These are phyloP conservation scores for Siderastrea siderea DNA, from an alignment of 92 coral and sea anemone genomes.

Conservation along the genomic window DNA sequence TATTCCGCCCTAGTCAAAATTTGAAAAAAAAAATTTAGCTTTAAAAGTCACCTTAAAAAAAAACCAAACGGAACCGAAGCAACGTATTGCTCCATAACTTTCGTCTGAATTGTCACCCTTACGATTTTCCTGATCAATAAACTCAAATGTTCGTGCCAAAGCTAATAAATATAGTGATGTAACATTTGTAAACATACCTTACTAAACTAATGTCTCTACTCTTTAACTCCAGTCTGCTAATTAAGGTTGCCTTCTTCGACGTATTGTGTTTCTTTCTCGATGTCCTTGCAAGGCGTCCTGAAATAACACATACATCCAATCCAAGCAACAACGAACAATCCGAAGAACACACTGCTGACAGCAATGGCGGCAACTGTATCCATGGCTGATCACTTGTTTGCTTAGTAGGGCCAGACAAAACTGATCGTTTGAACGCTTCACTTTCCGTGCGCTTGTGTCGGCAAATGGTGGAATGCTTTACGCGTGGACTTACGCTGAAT, in stretches of 20 bases:
- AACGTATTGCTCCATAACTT: no score
- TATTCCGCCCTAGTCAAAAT: no score
- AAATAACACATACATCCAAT: conserved; percentile 39
- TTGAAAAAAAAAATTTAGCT: no score
- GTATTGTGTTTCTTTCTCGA: conserved; percentile 21
- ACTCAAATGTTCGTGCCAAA: neutral
- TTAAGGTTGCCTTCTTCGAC: conserved; percentile 27
- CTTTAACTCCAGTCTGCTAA: neutral
- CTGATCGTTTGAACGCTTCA: neutral
- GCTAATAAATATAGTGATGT: neutral
- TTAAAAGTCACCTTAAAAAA: no score
- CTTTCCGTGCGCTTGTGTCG: neutral
- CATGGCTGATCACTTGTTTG: neutral
- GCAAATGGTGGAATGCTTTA: no score
- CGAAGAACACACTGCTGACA: conserved; percentile 19
- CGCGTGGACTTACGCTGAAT: no score
- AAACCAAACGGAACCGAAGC: no score
- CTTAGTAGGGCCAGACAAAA: neutral
- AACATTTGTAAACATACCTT: conserved; percentile 9
- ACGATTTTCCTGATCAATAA: neutral
- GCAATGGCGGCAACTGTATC: conserved; percentile 35
- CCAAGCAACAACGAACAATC: conserved; percentile 26
- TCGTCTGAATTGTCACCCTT: neutral
- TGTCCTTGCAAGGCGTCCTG: conserved; percentile 37
- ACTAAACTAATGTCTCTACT: neutral